These are phyloP conservation scores for Bombus picipes DNA, from an alignment of 1,140 invertebrate genomes.

Conservation along the genomic window DNA sequence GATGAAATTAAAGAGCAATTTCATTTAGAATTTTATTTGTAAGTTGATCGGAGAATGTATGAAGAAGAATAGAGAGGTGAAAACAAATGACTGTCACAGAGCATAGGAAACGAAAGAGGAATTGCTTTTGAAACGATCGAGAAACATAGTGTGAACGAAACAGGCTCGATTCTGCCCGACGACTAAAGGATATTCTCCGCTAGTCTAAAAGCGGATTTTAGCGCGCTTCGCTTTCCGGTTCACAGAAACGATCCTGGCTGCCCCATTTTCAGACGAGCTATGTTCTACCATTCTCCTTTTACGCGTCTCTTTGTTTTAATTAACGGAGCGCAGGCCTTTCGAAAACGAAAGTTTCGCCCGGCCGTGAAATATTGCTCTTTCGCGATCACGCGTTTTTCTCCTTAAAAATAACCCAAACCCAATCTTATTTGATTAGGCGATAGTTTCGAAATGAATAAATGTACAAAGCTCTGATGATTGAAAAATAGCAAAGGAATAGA, in stretches of 20 bases:
- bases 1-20: neutral
- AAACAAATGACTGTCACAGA: neutral
- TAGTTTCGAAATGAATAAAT: neutral
- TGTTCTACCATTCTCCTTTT: conserved; percentile 5
- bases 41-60: neutral
- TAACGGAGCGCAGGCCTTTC: conserved; percentile 23
- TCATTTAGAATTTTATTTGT: neutral
- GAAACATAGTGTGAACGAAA: conserved; percentile 13
- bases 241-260: conserved; percentile 6
- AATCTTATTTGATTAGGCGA: too few species aligned
- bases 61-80: neutral
- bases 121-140: neutral
- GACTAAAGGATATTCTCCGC: conserved; percentile 13
- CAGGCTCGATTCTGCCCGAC: conserved; percentile 4
- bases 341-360: conserved; percentile 29
- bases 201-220: conserved; percentile 33
- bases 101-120: neutral
- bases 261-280: conserved; percentile 12
- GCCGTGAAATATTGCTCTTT: conserved; percentile 1
- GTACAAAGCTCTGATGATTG: neutral
- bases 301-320: conserved; percentile 46
- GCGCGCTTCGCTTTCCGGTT: conserved; percentile 19
- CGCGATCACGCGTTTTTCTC: neutral
- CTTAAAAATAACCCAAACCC: too few species aligned
- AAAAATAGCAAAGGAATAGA: neutral